Evolutionary conservation across 2,888 invertebrate genomes (phyloP).

Genomic region (Thecophora atra): DNA sequence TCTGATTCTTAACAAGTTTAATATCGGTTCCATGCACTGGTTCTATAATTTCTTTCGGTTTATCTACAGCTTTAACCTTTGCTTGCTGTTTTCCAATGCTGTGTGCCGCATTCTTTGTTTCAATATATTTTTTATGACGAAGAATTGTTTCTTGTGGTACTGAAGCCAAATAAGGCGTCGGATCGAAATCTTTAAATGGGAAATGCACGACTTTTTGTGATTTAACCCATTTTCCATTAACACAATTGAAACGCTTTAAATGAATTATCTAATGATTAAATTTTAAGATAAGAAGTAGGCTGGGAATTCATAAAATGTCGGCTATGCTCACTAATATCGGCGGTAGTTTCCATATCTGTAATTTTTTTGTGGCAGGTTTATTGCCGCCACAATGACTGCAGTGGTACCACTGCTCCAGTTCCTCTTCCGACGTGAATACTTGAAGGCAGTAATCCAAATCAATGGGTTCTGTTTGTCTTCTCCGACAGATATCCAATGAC

Average conservation of each 20-base stretch:
- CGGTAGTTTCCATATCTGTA: constrained; percentile 91
- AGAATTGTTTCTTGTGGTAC: constrained; percentile 81
- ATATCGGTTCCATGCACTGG: neutral
- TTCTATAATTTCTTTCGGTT: constrained; percentile 21
- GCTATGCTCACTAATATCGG: constrained; percentile 77
- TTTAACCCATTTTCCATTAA: constrained; percentile 92
- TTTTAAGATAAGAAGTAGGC: too few relatives aligned
- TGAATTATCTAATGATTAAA: constrained; percentile 79
- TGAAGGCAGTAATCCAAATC: constrained; percentile 85
- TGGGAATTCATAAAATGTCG: neutral
- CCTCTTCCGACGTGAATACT: constrained; percentile 89
- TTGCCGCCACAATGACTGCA: constrained; percentile 85
- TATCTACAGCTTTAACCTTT: neutral
- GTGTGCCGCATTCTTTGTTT: constrained; percentile 51
- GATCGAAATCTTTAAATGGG: constrained; percentile 86
- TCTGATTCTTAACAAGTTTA: neutral
- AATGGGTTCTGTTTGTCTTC: constrained; percentile 82
- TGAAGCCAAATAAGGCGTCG: constrained; percentile 84
- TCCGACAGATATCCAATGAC: constrained; percentile 76
- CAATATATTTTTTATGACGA: constrained; percentile 71
- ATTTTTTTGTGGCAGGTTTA: constrained; percentile 87
- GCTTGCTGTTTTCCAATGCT: neutral
- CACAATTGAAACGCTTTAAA: constrained; percentile 90
- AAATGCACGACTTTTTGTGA: constrained; percentile 93
- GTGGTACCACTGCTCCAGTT: constrained; percentile 85